Conservation (phyloP, 2,888 invertebrate genomes). For the Synergus umbraculus region DNA sequence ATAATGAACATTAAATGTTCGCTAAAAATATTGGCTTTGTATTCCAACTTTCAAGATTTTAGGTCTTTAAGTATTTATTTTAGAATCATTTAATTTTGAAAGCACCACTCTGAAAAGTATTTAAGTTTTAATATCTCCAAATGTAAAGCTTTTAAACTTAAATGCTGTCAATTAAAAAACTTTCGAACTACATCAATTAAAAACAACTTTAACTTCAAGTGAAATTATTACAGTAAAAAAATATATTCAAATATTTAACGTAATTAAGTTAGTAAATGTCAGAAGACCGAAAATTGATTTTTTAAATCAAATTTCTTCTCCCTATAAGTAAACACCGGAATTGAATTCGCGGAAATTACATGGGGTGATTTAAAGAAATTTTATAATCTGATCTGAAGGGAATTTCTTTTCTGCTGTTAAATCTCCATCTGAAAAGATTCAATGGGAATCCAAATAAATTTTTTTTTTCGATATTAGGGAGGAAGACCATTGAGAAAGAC, state of each 20-base stretch:
- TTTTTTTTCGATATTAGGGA: slow-evolving; percentile 6
- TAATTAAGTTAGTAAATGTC: not conserved
- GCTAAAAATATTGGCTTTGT: not conserved
- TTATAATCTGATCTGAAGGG: not conserved
- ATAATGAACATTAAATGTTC: not conserved
- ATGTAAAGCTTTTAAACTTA: slow-evolving; percentile 2
- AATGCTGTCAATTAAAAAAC: not conserved
- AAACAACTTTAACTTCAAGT: not conserved
- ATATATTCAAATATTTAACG: not conserved
- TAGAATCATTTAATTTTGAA: not conserved
- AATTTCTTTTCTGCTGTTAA: not conserved
- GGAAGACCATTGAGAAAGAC: not conserved
- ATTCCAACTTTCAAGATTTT: not conserved
- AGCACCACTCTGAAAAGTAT: not conserved
- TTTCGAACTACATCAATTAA: not conserved
- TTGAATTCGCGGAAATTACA: not conserved
- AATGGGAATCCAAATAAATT: slow-evolving; percentile 12
- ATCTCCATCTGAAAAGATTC: not conserved
- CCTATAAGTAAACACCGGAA: not conserved
- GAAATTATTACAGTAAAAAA: not conserved
- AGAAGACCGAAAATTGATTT: not conserved
- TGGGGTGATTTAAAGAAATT: not conserved
- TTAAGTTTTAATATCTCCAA: not conserved
- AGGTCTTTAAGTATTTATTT: not conserved
- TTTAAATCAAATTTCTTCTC: not conserved